Evolutionary conservation across 2,888 invertebrate genomes (phyloP), one percentile per base, ranked within the genome.

Genomic region (Muschampia plurimacula): DNA sequence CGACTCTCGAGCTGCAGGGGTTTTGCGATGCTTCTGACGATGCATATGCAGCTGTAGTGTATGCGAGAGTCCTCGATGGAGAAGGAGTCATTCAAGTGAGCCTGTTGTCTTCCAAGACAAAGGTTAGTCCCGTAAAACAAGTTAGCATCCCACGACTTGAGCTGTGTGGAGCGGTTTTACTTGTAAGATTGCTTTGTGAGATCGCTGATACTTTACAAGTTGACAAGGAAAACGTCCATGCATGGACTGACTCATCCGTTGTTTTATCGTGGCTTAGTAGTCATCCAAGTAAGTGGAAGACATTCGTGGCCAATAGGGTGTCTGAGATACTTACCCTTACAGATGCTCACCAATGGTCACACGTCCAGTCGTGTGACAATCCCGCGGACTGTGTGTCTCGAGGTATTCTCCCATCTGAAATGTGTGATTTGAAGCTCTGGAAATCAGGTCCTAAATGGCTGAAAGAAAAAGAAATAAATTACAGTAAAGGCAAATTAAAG

Each of bases 21-120:
- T 81, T 79, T n/a, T 70, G 74, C 12, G 81, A 80, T 15, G 77
- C 80, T 0, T 77, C 79, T 0, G 76, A 62, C 8, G 15, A 39
- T 3, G 80, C 78, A 0, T 78, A 78, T 62, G 74, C 77, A 8
- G 79, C 76, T 4, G 77, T 73, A 0, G 73, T 77, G 0, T 77
- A 78, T 49, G 3, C 39, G 8, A 10, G 59, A 9, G 57, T 57
- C 6, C 10, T 67, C 28, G 44, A 67, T 44, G 22, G 5, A 59
- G 70, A 15, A 22, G 62, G 57, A 6, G n/a, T 67, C 39, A 15
- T 73, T 9, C 64, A 46, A 0, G 70, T 72, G 13, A 64, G 36
- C 28, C 28, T 76, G n/a, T 0, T 76, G 10, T 36, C 60, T 8
- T 67, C 74, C 8, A 75, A 69, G 62, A 70, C 76, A 6, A 72